These are phyloP conservation scores for Bombus waltoni DNA, from an alignment of 1,140 invertebrate genomes.

Conservation along the genomic window DNA sequence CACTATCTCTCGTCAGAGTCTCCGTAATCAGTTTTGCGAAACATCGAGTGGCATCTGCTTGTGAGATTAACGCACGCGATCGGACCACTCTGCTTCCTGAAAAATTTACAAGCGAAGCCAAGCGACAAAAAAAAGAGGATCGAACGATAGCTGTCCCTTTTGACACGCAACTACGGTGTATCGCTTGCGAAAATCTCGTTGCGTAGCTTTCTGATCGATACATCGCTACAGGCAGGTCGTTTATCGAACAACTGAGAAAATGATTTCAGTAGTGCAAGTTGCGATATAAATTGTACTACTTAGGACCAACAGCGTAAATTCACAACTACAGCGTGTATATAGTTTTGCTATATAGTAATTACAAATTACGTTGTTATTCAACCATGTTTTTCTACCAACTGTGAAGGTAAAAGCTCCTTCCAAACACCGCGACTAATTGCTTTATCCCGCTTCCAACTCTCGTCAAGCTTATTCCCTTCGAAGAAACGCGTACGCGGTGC, in stretches of 20 bases:
- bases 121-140: slow-evolving; percentile 32
- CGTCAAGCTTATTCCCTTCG: too few species aligned
- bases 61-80: slow-evolving; percentile 73
- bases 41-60: slow-evolving; percentile 74
- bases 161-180: not conserved
- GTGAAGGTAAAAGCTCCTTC: not conserved
- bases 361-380: too few species aligned
- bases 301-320: too few species aligned
- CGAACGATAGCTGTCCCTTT: slow-evolving; percentile 32
- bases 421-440: not conserved
- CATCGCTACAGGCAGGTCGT: too few species aligned
- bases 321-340: too few species aligned
- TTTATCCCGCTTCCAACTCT: not conserved
- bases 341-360: too few species aligned
- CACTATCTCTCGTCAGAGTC: slow-evolving; percentile 21
- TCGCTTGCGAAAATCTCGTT: too few species aligned
- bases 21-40: slow-evolving; percentile 69
- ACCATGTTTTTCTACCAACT: not conserved
- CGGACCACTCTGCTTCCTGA: slow-evolving; percentile 60
- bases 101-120: slow-evolving; percentile 62
- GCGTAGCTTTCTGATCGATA: too few species aligned
- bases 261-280: too few species aligned
- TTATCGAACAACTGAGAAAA: too few species aligned
- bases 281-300: too few species aligned
- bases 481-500: not conserved